Evolutionary conservation across 2,888 invertebrate genomes (phyloP), one percentile per base, ranked within the genome.

Genomic region (Mesochorus sp.): DNA sequence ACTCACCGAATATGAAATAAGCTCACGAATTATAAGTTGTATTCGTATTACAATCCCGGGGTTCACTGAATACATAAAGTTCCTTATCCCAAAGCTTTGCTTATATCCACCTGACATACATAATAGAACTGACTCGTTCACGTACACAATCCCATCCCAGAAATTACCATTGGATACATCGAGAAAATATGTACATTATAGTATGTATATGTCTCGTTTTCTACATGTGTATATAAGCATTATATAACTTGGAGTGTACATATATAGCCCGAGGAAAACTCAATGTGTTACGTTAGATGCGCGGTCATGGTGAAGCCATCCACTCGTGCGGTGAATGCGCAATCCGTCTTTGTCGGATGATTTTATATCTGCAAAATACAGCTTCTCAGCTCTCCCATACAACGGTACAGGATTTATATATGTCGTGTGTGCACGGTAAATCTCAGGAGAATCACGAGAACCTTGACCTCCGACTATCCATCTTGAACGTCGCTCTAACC

Each of bases 331-430:
- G 64, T 64, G 74, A 78, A 70, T 74, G 64, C 55, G 53, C 78
- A 64, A 78, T 78, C 74, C 51, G 70, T 78, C 74, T 78, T 74
- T 47, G 74, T 78, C 78, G 74, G 68, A 74, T 70, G 74, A 78
- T 78, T 74, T 78, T 78, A 78, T 78, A 74, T 78, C 78, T 70
- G 74, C 62, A 57, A 31, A 34, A 64, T 70, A 70, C 78, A 74
- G 74, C 72, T 74, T 74, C 74, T 70, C 49, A 59, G 64, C 64
- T 74, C 59, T 59, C 57, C 19, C 14, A 26, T 26, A 62, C 31
- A 68, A 21, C 51, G 19, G 24, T 57, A 21, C 14, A 37, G 28
- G 10, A 47, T 44, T 34, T 47, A 68, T 57, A 57, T 59, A 61
- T 49, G 14, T 42, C n/a, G 3, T 57, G 34, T 47, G 37, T 12